Conservation (phyloP, 2,797 vertebrate genomes). For the Hozukius guyotensis region DNA sequence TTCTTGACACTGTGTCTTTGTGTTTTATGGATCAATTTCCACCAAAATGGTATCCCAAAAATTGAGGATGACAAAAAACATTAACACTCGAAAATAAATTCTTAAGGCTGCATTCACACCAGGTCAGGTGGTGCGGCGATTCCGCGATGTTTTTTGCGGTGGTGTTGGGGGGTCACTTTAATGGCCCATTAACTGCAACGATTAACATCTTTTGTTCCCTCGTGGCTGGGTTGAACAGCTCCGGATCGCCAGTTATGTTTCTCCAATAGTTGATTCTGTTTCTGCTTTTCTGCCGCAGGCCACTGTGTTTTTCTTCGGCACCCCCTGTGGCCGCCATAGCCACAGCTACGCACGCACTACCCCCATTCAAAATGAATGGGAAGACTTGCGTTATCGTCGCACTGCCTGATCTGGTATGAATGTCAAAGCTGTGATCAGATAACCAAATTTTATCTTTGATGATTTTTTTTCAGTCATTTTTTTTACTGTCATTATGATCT, state of each 20-base stretch:
- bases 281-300: no score
- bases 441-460: background rate
- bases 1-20: background rate
- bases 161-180: no score
- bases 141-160: rapidly evolving
- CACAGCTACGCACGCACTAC: rapidly evolving
- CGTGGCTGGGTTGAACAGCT: no score
- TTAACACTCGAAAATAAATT: background rate
- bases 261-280: no score
- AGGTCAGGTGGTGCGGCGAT: no score
- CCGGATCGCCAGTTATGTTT: rapidly evolving
- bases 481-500: background rate
- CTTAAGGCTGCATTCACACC: background rate
- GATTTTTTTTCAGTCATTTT: background rate
- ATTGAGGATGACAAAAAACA: background rate
- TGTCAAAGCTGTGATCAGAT: background rate
- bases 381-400: no score
- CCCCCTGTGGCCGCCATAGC: no score
- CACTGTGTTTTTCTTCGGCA: no score
- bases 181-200: no score
- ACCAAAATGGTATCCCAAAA: background rate
- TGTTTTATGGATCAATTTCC: background rate
- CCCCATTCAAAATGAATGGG: no score
- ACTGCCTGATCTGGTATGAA: no score
- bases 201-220: no score